Evolutionary conservation across 2,797 vertebrate species (phyloP), one percentile per base, ranked within the genome.

Genomic region (Oryzias dopingdopingensis): DNA sequence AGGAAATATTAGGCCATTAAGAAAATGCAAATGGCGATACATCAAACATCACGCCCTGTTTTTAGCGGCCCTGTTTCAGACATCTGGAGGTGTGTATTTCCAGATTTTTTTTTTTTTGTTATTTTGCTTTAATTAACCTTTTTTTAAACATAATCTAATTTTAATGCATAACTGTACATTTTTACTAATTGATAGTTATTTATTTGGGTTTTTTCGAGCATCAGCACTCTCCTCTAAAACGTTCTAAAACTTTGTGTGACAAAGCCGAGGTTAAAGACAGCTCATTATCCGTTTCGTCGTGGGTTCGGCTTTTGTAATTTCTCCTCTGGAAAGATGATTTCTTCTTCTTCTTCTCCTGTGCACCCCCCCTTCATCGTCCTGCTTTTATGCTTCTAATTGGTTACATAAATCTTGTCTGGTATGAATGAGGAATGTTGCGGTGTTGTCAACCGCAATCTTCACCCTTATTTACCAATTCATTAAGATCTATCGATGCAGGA

Each of bases 401-500:
- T 96, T 96, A 96, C 96, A 99, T 99, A 98, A 98, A 99, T 99
- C 97, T 98, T 97, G 95, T 96, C 95, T 94, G 92, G 93, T 96
- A 96, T 98, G 96, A 98, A 96, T 97, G 95, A 98, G 96, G 91
- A 97, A 96, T 97, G 95, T 95, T 96, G 95, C 95, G 93, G 93
- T 94, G 94, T 98, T 98, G 96, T 98, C 96, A 96, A 95, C 94
- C 95, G 94, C 95, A 97, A 99, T 99, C 96, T 97, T 97, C 95
- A 92, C 96, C 96, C 96, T 98, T 99, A 99, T 99, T 99, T 99
- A 99, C 97, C 97, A 99, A 99, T 98, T 98, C 97, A 99, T 99
- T 99, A 99, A 98, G 97, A 98, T 97, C 73, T 82, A 98, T 98
- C 94, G 97, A 98, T 97, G 97, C 96, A 96, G 96, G 95, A 96